Percentiles rank a stretch among this genome's conserved stretches.
phyloP scores from a whole-genome alignment of 2,113 vertebrate species.

The Vombatus ursinus region DNA sequence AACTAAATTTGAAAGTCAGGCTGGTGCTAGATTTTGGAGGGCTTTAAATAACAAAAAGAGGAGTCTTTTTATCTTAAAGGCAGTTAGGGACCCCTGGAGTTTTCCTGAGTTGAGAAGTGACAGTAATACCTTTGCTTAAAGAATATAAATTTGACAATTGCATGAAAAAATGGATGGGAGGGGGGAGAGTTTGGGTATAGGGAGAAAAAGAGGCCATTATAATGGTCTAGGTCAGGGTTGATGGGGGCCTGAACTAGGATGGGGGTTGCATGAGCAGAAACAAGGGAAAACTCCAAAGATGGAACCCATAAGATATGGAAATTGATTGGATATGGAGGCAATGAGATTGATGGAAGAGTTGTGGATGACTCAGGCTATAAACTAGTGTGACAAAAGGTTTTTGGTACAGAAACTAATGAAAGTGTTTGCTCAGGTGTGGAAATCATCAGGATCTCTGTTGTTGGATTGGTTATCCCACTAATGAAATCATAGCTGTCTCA shows the following conservation, averaged over 20 bases:
- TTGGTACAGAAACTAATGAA: not conserved
- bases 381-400: not conserved
- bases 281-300: not conserved
- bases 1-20: not conserved
- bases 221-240: not conserved
- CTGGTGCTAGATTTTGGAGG: not conserved
- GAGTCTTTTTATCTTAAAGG: not conserved
- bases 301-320: not conserved
- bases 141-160: not conserved
- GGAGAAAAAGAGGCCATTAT: not conserved
- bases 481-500: not conserved
- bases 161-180: not conserved
- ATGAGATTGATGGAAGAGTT: not conserved
- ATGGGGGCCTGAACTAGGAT: not conserved
- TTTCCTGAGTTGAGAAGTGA: not conserved
- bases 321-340: not conserved
- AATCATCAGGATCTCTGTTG: not conserved
- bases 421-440: not conserved
- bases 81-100: not conserved
- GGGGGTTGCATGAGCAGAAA: not conserved
- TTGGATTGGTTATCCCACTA: not conserved
- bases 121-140: not conserved
- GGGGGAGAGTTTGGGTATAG: not conserved
- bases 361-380: not conserved
- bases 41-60: not conserved